These are phyloP conservation scores for Triplophysa siluroides DNA, from an alignment of 2,113 vertebrate species.

Conservation along the genomic window DNA sequence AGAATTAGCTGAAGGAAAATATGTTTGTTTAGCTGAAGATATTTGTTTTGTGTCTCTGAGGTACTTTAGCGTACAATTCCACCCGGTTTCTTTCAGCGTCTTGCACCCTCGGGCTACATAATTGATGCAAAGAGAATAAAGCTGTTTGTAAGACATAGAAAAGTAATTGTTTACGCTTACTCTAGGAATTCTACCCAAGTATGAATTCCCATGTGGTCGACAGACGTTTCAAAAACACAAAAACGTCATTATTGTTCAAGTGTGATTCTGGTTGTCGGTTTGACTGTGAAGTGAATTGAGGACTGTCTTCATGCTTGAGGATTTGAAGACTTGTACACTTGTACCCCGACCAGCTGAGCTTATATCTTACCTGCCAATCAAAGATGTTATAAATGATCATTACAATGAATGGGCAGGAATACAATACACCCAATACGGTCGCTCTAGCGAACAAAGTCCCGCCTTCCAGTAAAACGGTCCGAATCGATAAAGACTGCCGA, in stretches of 20 bases:
- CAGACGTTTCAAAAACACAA: not conserved
- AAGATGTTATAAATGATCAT: too few relatives aligned
- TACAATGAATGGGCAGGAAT: too few relatives aligned
- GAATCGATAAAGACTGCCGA: too few relatives aligned
- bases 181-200: conserved; percentile 11
- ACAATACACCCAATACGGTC: too few relatives aligned
- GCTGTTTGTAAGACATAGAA: conserved; percentile 53
- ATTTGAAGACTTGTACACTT: not conserved
- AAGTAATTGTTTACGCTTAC: conserved; percentile 32
- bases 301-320: not conserved
- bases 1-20: conserved; percentile 11
- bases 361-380: not conserved
- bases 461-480: too few relatives aligned
- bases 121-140: conserved; percentile 50
- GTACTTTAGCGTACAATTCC: conserved; percentile 25
- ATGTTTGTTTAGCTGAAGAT: conserved; percentile 15
- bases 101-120: conserved; percentile 40
- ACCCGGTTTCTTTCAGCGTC: conserved; percentile 20
- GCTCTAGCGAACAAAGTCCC: too few relatives aligned
- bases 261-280: not conserved
- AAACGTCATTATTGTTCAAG: not conserved
- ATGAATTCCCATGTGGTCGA: conserved; percentile 11
- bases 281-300: not conserved
- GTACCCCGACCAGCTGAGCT: not conserved
- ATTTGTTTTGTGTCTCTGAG: conserved; percentile 34